Conservation (phyloP, 1,140 invertebrate genomes). For the Penaeus indicus region DNA sequence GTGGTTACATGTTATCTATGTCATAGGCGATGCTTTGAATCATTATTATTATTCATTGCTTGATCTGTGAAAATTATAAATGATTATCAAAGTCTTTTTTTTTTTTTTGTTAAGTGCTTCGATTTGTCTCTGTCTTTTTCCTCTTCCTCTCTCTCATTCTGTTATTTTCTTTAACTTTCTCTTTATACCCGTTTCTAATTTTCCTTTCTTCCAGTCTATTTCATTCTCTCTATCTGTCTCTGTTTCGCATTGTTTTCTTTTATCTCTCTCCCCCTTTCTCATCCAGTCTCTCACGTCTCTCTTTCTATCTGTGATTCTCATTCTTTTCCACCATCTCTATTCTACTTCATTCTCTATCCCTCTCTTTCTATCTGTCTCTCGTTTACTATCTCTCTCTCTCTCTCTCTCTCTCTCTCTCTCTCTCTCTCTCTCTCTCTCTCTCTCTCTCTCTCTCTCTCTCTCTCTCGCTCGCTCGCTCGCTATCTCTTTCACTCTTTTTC, state of each 20-base stretch:
- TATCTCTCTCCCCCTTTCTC: background rate
- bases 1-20: too few species aligned
- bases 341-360: background rate
- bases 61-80: constrained; percentile 11
- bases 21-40: too few species aligned
- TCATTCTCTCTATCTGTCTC: background rate
- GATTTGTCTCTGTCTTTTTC: background rate
- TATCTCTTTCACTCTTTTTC: background rate
- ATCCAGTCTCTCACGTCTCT: background rate
- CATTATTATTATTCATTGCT: too few species aligned
- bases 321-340: too few species aligned
- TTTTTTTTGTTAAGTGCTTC: background rate
- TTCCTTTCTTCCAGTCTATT: background rate
- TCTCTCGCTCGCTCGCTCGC: background rate
- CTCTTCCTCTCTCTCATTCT: background rate
- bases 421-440: background rate
- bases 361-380: background rate
- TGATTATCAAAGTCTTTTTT: background rate
- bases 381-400: background rate
- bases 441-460: background rate
- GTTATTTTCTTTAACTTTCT: background rate
- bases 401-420: background rate
- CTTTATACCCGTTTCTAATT: background rate
- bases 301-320: background rate
- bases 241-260: background rate